Conservation (phyloP, 2,113 vertebrate species). For the Peromyscus leucopus region DNA sequence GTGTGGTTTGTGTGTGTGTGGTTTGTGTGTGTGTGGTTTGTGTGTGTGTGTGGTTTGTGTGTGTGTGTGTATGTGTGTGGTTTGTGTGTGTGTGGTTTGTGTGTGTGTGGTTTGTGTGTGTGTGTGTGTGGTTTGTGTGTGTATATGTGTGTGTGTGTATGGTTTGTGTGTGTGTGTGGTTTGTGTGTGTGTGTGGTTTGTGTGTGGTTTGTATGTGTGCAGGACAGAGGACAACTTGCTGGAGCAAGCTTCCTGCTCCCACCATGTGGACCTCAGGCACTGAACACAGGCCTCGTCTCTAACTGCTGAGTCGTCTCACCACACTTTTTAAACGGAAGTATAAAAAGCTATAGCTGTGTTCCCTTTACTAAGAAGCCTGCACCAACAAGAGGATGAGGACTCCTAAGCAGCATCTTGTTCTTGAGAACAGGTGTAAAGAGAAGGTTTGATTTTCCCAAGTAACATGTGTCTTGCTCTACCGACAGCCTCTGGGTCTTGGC, state of each 20-base stretch:
- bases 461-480: conserved; percentile 49
- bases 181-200: neutral
- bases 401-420: conserved; percentile 44
- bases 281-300: neutral
- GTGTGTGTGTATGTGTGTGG: no score
- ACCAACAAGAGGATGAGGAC: neutral
- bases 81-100: no score
- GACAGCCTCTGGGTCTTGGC: conserved; percentile 73
- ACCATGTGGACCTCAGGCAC: neutral
- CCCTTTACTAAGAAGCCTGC: conserved; percentile 31
- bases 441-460: conserved; percentile 42
- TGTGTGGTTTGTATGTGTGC: no score
- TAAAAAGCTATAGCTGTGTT: neutral
- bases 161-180: neutral
- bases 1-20: no score
- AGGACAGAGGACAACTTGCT: neutral
- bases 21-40: no score
- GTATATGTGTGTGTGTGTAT: neutral
- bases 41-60: no score
- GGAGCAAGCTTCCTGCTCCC: neutral
- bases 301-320: neutral
- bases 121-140: no score
- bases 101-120: neutral
- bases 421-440: conserved; percentile 28
- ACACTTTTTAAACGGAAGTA: neutral